phyloP scores from a whole-genome alignment of 2,888 invertebrate species.

The Steromphala cineraria region DNA sequence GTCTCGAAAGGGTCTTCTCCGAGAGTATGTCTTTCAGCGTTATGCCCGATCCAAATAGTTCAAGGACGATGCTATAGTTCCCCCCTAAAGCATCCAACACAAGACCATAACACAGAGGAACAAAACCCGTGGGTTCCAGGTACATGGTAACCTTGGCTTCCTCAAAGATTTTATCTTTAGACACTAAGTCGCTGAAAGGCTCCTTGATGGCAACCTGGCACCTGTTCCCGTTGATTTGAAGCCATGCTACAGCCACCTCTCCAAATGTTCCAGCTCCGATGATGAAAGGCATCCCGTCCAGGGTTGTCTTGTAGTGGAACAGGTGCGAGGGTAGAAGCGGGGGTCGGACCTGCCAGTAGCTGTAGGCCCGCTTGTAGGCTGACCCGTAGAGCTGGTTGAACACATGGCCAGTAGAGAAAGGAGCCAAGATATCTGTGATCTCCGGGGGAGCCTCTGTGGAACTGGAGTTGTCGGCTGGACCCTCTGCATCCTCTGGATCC shows the following conservation, averaged over 20 bases:
- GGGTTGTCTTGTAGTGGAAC: not conserved
- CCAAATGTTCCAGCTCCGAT: not conserved
- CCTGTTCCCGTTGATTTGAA: not conserved
- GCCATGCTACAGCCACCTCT: not conserved
- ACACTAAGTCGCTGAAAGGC: not conserved
- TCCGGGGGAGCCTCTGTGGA: no score
- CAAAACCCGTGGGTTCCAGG: not conserved
- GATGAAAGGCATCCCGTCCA: not conserved
- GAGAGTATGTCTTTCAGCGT: not conserved
- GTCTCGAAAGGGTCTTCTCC: not conserved
- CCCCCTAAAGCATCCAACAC: not conserved
- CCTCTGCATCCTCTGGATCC: no score
- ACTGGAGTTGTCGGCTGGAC: no score
- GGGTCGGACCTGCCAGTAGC: not conserved
- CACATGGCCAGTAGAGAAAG: not conserved
- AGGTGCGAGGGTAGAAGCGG: not conserved
- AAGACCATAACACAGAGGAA: not conserved
- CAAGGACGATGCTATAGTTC: not conserved
- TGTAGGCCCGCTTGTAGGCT: not conserved
- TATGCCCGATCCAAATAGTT: not conserved
- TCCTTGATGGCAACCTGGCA: not conserved
- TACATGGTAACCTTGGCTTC: slow-evolving; percentile 1
- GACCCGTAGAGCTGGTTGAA: not conserved
- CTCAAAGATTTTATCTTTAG: not conserved
- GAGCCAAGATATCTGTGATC: not conserved